These are phyloP conservation scores for Otus sunia DNA, from an alignment of 2,113 vertebrate genomes.

Conservation along the genomic window DNA sequence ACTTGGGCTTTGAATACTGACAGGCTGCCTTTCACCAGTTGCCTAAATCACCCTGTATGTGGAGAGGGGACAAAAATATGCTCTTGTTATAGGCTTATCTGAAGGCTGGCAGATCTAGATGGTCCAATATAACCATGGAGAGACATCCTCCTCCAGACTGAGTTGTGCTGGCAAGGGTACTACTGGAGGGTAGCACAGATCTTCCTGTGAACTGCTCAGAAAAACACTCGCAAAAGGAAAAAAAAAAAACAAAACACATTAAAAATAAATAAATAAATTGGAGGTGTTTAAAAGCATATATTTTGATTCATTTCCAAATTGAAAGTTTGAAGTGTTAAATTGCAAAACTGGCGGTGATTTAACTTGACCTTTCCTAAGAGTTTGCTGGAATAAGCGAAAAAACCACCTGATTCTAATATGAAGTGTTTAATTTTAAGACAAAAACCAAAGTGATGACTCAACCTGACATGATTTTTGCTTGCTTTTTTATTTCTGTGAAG, in stretches of 20 bases:
- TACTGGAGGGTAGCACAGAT: not conserved
- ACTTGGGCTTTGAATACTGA: not conserved
- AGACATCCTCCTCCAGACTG: not conserved
- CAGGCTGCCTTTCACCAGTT: not conserved
- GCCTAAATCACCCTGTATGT: not conserved
- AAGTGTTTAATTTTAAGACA: not conserved
- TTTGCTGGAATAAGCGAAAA: not conserved
- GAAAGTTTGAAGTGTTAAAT: not conserved
- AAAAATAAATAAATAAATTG: not conserved
- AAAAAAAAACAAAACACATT: not conserved
- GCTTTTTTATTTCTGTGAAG: not conserved
- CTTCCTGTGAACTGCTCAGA: not conserved
- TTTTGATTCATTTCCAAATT: not conserved
- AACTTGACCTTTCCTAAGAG: not conserved
- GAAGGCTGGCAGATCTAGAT: not conserved
- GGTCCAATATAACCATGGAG: not conserved
- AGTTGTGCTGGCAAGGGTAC: rapidly evolving
- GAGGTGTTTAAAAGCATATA: not conserved
- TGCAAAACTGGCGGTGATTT: not conserved
- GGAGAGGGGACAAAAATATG: not conserved
- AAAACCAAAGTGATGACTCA: not conserved
- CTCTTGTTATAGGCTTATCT: not conserved
- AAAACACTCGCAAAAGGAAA: not conserved
- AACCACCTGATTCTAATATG: not conserved
- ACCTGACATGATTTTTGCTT: not conserved